phyloP scores from a whole-genome alignment of 2,888 invertebrate genomes.

The Frankliniella fusca region DNA sequence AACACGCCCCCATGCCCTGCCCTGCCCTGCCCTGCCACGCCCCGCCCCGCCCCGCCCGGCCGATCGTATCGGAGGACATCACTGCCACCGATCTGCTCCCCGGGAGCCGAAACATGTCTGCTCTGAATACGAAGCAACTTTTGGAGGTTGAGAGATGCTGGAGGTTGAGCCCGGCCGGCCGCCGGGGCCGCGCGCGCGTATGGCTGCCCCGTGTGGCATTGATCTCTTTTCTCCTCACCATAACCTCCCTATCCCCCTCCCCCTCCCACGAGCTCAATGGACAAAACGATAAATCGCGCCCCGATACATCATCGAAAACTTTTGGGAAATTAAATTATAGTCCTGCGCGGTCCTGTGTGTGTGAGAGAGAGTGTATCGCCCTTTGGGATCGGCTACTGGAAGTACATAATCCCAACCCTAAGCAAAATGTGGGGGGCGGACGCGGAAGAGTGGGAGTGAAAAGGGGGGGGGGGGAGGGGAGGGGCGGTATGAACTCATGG shows the following conservation, averaged over 20 bases:
- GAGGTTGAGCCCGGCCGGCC: background rate
- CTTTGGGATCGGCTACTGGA: background rate
- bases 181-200: background rate
- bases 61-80: background rate
- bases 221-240: background rate
- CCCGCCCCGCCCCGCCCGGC: too few relatives aligned
- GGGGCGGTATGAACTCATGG: too few relatives aligned
- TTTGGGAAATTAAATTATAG: conserved; percentile 12
- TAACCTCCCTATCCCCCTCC: background rate
- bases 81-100: background rate
- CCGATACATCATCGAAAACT: background rate
- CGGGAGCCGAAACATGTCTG: conserved; percentile 25
- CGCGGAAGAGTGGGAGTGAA: too few relatives aligned
- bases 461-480: too few relatives aligned
- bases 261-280: background rate
- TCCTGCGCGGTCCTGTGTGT: background rate
- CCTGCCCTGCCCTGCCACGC: too few relatives aligned
- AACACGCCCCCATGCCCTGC: background rate
- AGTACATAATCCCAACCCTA: background rate
- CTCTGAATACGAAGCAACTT: conserved; percentile 13
- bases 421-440: too few relatives aligned
- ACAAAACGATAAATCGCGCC: background rate
- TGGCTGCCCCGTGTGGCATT: background rate
- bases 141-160: background rate
- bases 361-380: background rate